Conservation (phyloP, 2,797 vertebrate genomes). For the Cichlasoma orientale region DNA sequence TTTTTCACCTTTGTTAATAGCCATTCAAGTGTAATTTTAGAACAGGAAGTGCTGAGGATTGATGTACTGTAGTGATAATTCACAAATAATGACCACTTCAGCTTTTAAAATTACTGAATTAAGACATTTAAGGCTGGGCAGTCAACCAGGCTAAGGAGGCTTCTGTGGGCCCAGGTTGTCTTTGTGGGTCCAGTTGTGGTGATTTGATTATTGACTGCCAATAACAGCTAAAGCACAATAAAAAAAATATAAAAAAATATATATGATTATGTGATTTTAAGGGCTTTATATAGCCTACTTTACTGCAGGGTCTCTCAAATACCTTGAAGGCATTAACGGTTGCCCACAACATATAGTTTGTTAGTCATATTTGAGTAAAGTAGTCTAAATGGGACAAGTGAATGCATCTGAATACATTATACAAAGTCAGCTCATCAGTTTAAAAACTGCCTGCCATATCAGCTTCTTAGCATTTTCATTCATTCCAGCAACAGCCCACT, state of each 20-base stretch:
- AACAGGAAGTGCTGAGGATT: neutral
- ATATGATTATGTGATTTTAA: too few species aligned
- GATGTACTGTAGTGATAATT: neutral
- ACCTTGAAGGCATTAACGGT: neutral
- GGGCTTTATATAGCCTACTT: neutral
- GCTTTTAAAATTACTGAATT: neutral
- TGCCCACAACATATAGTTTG: accelerated
- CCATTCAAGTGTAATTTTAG: neutral
- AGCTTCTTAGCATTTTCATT: neutral
- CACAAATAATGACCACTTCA: neutral
- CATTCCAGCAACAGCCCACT: neutral
- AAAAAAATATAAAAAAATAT: neutral
- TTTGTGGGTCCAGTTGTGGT: neutral
- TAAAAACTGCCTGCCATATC: neutral
- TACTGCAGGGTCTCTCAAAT: neutral
- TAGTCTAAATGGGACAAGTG: neutral
- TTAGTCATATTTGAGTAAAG: neutral
- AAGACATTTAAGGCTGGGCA: neutral
- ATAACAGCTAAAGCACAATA: neutral
- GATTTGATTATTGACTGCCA: neutral
- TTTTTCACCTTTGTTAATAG: neutral
- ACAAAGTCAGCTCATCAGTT: neutral
- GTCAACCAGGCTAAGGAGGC: neutral
- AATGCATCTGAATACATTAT: neutral
- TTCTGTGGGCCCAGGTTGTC: neutral